A percentile compares a stretch with the other conserved stretches of the same genome.
Evolutionary conservation across 2,797 vertebrate genomes (phyloP).

Genomic region (Triplophysa bombifrons): DNA sequence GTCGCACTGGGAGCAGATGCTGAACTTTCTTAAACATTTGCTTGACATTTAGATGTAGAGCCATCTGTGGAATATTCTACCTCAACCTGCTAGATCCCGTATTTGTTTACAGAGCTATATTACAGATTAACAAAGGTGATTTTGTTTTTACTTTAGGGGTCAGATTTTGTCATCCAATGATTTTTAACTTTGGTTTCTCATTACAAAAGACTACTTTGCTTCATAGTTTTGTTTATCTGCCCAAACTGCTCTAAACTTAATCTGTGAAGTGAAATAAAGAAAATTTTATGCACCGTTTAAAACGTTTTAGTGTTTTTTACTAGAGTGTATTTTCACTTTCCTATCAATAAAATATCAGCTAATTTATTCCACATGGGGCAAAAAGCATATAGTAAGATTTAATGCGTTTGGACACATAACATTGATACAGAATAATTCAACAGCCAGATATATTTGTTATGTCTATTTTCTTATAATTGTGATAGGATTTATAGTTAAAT

Average conservation of each 20-base stretch:
- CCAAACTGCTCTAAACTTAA: neutral
- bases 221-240: neutral
- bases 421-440: neutral
- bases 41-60: neutral
- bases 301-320: neutral
- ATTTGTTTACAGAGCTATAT: constrained; percentile 18
- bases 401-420: neutral
- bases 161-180: neutral
- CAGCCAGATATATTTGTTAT: neutral
- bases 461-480: neutral
- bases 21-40: neutral
- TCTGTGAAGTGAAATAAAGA: constrained; percentile 36
- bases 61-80: constrained; percentile 8
- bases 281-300: neutral
- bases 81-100: neutral
- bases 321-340: too few relatives aligned
- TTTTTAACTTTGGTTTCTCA: neutral
- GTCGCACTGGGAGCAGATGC: neutral
- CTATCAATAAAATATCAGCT: neutral
- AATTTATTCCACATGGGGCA: neutral
- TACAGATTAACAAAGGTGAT: neutral
- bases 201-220: neutral
- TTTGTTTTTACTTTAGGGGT: neutral
- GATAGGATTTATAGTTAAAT: neutral
- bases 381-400: neutral